Evolutionary conservation across 1,140 invertebrate genomes (phyloP), one percentile per base, ranked within the genome.

Genomic region (Reticulitermes speratus): DNA sequence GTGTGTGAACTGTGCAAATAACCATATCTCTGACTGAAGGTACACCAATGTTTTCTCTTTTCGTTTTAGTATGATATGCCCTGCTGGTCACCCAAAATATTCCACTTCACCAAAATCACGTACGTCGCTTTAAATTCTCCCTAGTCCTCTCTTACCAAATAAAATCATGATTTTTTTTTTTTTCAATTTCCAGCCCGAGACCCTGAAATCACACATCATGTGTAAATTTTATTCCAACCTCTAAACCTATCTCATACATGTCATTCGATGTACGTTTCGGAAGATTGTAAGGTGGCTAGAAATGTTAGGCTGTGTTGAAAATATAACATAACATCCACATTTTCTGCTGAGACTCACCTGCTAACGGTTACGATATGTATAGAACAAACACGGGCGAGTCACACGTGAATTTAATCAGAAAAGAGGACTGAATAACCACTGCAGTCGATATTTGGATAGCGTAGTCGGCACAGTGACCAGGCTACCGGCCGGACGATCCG

Each of bases 171-270:
- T 16, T n/a, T n/a, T 38, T 38, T 38, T 38, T 38, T 75, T 75
- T 75, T 75, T 25, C 65, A 75, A 75, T 75, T 75, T 75, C 65
- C 65, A 75, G 25, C n/a, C n/a, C n/a, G 7, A 25, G 25, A 75
- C 65, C n/a, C 30, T 75, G n/a, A 75, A 75, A 75, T 30, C 65
- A 75, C 65, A 75, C n/a, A 75, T 75, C 65, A 30, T 75, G n/a
- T 75, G 65, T 30, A 75, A 75, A 75, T 75, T n/a, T 75, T 75
- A 75, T 30, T 75, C 65, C 25, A 30, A 14, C 52, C n/a, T 30
- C 65, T 30, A 75, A 75, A 25, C 65, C 25, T 30, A 30, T 75
- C n/a, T 75, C 65, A 75, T 75, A 75, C n/a, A 9, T 9, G 65
- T 25, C 65, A 3, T 14, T 75, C 16, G 25, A 25, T 30, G 65